Evolutionary conservation across 2,888 invertebrate species (phyloP).

Genomic region (Cheilosia grossa): DNA sequence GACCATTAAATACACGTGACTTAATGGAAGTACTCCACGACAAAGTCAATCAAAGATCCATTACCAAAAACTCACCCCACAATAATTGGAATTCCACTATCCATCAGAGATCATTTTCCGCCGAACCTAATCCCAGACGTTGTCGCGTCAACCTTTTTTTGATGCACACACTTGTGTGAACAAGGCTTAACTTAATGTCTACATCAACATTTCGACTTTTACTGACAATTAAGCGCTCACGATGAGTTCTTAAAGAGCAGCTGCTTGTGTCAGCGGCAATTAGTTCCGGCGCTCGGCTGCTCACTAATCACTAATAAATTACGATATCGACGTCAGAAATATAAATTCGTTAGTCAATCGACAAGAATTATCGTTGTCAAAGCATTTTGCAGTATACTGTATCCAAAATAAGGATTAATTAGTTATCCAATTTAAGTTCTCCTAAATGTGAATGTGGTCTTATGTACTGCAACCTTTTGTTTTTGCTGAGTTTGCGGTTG

Average conservation of each 20-base stretch:
- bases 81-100: constrained; percentile 25
- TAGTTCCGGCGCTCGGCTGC: constrained; percentile 19
- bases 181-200: constrained; percentile 33
- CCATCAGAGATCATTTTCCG: constrained; percentile 10
- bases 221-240: constrained; percentile 16
- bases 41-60: constrained; percentile 30
- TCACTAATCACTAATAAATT: constrained; percentile 52
- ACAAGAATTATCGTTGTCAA: constrained; percentile 14
- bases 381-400: neutral
- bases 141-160: constrained; percentile 20
- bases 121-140: neutral
- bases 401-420: neutral
- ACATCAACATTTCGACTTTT: constrained; percentile 31
- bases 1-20: neutral
- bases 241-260: constrained; percentile 22
- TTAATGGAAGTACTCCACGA: neutral
- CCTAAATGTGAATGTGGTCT: too few species aligned
- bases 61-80: constrained; percentile 20
- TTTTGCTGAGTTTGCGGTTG: too few species aligned
- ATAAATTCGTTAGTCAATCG: constrained; percentile 52
- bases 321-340: constrained; percentile 3
- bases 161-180: neutral
- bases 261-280: constrained; percentile 22
- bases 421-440: too few species aligned
- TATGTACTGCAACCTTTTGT: too few species aligned